These are phyloP conservation scores for Rambutsinella grinnellia DNA, from an alignment of 2,888 invertebrate species.

Conservation along the genomic window DNA sequence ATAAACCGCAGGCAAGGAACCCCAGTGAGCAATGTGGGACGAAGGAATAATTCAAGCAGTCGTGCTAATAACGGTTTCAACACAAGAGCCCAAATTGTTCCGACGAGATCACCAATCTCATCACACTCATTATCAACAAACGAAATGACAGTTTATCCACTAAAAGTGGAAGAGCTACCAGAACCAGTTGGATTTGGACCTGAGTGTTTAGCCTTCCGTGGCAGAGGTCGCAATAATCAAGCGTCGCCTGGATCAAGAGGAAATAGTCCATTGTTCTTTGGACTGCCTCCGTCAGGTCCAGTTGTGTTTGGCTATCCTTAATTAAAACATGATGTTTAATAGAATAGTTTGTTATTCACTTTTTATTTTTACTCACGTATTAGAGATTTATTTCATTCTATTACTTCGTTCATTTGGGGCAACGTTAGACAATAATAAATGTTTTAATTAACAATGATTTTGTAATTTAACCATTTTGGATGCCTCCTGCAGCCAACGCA, in stretches of 20 bases:
- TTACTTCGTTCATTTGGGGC: neutral
- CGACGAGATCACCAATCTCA: conserved; percentile 9
- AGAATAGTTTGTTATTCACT: neutral
- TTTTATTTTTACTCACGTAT: neutral
- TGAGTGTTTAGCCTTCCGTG: no score
- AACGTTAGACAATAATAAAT: neutral
- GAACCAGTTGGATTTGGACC: conserved; percentile 43
- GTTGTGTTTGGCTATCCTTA: conserved; percentile 49
- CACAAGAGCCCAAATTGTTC: neutral
- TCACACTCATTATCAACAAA: neutral
- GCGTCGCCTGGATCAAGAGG: conserved; percentile 38
- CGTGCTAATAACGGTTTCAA: conserved; percentile 32
- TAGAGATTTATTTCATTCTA: neutral
- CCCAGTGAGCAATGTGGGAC: conserved; percentile 9
- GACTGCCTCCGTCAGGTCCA: conserved; percentile 35
- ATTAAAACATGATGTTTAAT: no score
- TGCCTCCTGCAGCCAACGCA: conserved; percentile 31
- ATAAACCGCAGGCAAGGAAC: neutral
- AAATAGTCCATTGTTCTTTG: conserved; percentile 11
- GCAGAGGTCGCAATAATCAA: no score
- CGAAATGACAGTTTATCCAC: conserved; percentile 42
- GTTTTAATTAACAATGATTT: conserved; percentile 6
- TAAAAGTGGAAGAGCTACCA: conserved; percentile 35
- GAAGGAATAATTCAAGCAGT: conserved; percentile 4
- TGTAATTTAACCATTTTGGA: no score